Percentiles rank a stretch among this genome's conserved stretches.
phyloP scores from a whole-genome alignment of 2,797 vertebrate species.

The Florisuga fusca region DNA sequence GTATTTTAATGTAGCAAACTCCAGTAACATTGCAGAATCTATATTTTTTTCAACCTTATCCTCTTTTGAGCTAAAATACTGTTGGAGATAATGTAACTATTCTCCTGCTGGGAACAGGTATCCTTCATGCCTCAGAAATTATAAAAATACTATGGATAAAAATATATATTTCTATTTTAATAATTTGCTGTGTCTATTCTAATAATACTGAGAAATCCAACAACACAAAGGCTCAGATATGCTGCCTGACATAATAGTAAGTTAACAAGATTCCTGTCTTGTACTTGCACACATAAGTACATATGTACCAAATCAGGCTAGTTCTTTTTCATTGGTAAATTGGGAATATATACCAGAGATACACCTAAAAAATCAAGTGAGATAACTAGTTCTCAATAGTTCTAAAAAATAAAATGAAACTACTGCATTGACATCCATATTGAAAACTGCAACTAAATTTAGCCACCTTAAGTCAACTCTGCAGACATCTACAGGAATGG shows the following conservation, averaged over 20 bases:
- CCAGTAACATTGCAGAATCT: background rate
- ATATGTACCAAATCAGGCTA: rapidly evolving
- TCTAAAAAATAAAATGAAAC: background rate
- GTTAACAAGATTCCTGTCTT: background rate
- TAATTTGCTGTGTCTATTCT: background rate
- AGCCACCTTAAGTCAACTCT: background rate
- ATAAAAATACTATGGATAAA: conserved; percentile 52
- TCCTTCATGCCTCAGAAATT: conserved; percentile 53
- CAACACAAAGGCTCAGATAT: background rate
- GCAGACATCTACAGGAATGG: background rate
- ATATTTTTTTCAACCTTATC: background rate
- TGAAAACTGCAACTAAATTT: background rate
- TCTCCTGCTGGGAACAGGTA: conserved; percentile 62
- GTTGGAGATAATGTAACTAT: conserved; percentile 60
- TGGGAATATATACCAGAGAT: background rate
- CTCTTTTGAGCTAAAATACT: conserved; percentile 38
- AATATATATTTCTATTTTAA: background rate
- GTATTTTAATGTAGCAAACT: background rate
- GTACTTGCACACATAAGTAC: background rate
- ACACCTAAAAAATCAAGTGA: background rate
- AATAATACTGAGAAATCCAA: background rate
- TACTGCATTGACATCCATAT: background rate
- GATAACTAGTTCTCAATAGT: background rate
- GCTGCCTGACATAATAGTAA: background rate
- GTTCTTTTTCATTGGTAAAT: background rate